phyloP scores from a whole-genome alignment of 2,888 invertebrate genomes.

The Serripes groenlandicus region DNA sequence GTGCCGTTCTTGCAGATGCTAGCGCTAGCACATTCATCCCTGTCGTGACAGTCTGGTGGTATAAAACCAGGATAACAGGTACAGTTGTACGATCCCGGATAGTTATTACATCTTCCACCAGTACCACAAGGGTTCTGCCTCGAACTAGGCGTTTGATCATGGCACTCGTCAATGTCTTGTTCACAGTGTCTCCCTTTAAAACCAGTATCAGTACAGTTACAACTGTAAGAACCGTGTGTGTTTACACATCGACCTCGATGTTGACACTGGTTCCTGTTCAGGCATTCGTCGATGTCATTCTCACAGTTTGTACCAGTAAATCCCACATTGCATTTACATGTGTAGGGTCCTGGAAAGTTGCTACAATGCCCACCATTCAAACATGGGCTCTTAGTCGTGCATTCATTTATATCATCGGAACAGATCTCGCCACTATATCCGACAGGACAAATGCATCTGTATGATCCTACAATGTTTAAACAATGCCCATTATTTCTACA shows the following conservation, averaged over 20 bases:
- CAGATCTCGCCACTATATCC: neutral
- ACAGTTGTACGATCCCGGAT: constrained; percentile 25
- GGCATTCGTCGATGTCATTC: constrained; percentile 59
- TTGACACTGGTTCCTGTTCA: neutral
- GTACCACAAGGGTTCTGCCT: constrained; percentile 59
- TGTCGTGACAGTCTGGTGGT: constrained; percentile 8
- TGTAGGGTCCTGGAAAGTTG: constrained; percentile 18
- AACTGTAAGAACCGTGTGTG: neutral
- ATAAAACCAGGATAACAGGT: constrained; percentile 17
- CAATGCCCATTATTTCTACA: neutral
- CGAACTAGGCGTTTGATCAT: neutral
- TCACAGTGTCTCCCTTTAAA: neutral
- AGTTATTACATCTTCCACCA: constrained; percentile 30
- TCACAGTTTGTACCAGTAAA: constrained; percentile 52
- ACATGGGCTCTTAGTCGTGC: neutral
- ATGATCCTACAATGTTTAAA: neutral
- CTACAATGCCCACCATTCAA: constrained; percentile 27
- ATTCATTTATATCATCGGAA: neutral
- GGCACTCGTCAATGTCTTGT: neutral
- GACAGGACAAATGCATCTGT: neutral
- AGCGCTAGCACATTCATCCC: constrained; percentile 13
- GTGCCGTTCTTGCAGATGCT: constrained; percentile 15
- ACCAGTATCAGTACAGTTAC: neutral
- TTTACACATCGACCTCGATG: neutral
- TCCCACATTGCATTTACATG: constrained; percentile 30